Evolutionary conservation across 2,113 vertebrate genomes (phyloP).

Genomic region (Phalacrocorax pelagicus): DNA sequence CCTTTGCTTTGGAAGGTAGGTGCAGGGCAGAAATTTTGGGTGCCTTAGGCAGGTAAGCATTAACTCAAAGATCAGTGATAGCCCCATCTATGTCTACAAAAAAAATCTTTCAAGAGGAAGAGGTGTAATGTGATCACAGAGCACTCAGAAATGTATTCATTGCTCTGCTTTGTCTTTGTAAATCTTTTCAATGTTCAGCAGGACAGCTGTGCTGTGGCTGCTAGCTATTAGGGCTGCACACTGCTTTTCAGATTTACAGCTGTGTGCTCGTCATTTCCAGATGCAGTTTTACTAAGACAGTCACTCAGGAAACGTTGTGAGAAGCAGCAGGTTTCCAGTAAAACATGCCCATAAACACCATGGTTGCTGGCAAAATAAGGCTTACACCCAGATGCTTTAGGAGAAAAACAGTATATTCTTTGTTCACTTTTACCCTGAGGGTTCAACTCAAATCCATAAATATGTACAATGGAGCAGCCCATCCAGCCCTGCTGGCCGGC

Average conservation of each 20-base stretch:
- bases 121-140: conserved; percentile 23
- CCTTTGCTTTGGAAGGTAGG: background rate
- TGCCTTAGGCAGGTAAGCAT: background rate
- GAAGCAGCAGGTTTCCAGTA: conserved; percentile 82
- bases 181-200: conserved; percentile 68
- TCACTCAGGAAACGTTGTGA: conserved; percentile 78
- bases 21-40: background rate
- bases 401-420: conserved; percentile 71
- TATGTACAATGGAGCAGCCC: conserved; percentile 33
- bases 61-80: background rate
- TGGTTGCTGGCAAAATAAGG: conserved; percentile 75
- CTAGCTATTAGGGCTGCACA: conserved; percentile 77
- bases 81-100: background rate
- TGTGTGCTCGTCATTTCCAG: conserved; percentile 78
- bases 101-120: background rate
- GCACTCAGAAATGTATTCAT: background rate
- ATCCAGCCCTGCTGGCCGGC: background rate
- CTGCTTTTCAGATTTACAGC: conserved; percentile 79
- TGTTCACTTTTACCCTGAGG: conserved; percentile 71
- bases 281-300: conserved; percentile 80
- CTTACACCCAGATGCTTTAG: conserved; percentile 75
- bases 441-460: conserved; percentile 43
- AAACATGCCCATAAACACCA: conserved; percentile 82
- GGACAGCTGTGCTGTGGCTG: conserved; percentile 65
- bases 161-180: conserved; percentile 68